A percentile compares a stretch with the other conserved stretches of the same genome.
phyloP scores from a whole-genome alignment of 1,140 invertebrate species.

The Neocloeon triangulifer region DNA sequence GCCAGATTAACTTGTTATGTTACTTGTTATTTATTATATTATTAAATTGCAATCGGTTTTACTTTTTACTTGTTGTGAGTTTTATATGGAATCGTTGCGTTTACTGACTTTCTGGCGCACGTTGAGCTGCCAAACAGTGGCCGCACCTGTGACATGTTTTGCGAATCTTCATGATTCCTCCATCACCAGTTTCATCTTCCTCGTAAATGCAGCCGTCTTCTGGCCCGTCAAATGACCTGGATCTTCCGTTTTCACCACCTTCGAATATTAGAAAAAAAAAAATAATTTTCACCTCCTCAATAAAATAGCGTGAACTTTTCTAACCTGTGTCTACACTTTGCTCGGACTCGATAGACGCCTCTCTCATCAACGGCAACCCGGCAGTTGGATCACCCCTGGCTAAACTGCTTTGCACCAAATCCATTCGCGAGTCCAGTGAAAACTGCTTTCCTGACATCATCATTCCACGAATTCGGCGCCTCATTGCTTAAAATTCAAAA shows the following conservation, averaged over 20 bases:
- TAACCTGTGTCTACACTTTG: not conserved
- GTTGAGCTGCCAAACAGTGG: not conserved
- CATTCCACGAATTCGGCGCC: constrained; percentile 62
- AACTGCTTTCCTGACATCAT: constrained; percentile 63
- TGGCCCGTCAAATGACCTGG: not conserved
- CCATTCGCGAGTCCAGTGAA: constrained; percentile 75
- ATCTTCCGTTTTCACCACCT: not conserved
- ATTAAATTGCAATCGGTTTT: too few species aligned
- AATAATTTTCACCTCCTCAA: not conserved
- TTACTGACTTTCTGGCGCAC: too few species aligned
- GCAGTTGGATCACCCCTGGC: not conserved
- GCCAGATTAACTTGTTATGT: too few species aligned
- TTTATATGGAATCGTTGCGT: too few species aligned
- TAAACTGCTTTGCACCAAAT: constrained; percentile 46
- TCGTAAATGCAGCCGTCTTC: not conserved
- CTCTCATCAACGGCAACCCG: constrained; percentile 6
- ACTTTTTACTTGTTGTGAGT: too few species aligned
- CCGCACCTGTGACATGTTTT: constrained; percentile 2
- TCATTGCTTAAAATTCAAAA: constrained; percentile 31
- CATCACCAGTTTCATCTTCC: not conserved
- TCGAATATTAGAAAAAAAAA: not conserved
- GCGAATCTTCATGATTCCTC: not conserved
- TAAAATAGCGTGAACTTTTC: not conserved
- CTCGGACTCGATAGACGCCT: constrained; percentile 5
- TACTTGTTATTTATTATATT: too few species aligned